Evolutionary conservation across 2,888 invertebrate genomes (phyloP).

Genomic region (Colostygia pectinataria): DNA sequence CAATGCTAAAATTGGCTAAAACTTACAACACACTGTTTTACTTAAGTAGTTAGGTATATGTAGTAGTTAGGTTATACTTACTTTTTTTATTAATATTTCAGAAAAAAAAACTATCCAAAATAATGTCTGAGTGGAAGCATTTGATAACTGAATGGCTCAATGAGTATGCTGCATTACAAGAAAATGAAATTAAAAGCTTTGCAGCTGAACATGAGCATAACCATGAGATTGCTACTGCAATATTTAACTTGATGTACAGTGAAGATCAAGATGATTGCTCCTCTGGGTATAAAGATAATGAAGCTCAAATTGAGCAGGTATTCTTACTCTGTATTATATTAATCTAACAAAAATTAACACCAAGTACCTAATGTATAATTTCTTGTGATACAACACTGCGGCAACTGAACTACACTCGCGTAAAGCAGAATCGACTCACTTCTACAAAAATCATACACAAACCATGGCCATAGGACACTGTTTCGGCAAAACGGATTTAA

Average conservation of each 20-base stretch:
- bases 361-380: no score
- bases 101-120: constrained; percentile 5
- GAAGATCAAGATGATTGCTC: constrained; percentile 84
- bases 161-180: constrained; percentile 89
- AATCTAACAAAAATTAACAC: no score
- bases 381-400: no score
- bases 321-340: not conserved
- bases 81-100: constrained; percentile 2
- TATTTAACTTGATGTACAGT: constrained; percentile 90
- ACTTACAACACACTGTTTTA: no score
- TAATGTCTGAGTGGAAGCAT: constrained; percentile 75
- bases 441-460: no score
- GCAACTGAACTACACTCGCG: no score
- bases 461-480: no score
- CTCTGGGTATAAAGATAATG: constrained; percentile 48
- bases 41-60: no score
- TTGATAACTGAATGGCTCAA: constrained; percentile 92
- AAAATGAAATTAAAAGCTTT: constrained; percentile 90
- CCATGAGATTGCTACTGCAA: constrained; percentile 91
- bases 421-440: no score
- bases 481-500: no score
- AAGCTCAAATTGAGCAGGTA: constrained; percentile 59
- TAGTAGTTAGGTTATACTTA: no score
- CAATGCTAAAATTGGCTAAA: no score
- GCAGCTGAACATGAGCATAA: constrained; percentile 91